Evolutionary conservation across 2,113 vertebrate species (phyloP).

Genomic region (Onychostoma macrolepis): DNA sequence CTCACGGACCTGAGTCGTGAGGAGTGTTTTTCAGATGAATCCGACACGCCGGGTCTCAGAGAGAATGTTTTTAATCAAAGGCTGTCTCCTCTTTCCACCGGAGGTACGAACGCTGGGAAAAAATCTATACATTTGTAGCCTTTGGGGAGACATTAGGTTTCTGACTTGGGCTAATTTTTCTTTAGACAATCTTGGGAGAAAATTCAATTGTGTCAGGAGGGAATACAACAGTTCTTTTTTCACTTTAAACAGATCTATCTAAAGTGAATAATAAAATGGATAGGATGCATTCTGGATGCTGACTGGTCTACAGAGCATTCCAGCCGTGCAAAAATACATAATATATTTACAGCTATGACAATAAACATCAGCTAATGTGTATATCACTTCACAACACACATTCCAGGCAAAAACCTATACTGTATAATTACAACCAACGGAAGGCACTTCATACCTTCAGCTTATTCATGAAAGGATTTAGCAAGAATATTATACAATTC

Average conservation of each 20-base stretch:
- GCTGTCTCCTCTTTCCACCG: conserved; percentile 7
- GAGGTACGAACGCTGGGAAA: background rate
- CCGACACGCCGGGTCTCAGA: background rate
- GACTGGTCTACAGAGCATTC: background rate
- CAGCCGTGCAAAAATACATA: background rate
- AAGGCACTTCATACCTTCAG: background rate
- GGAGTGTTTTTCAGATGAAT: conserved; percentile 34
- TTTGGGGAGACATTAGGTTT: conserved; percentile 34
- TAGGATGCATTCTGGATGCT: background rate
- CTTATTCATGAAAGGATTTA: background rate
- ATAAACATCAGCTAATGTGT: background rate
- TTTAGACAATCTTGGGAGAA: conserved; percentile 12
- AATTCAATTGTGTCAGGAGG: conserved; percentile 14
- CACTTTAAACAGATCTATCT: background rate
- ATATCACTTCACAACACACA: background rate
- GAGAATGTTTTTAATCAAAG: conserved; percentile 50
- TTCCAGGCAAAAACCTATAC: too few species aligned
- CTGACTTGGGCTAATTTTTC: conserved; percentile 27
- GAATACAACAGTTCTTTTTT: background rate
- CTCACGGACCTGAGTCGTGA: conserved; percentile 3
- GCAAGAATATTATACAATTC: background rate
- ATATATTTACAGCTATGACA: background rate
- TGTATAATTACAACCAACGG: background rate
- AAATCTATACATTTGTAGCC: conserved; percentile 34
- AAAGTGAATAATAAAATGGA: background rate